Percentiles rank a stretch among this genome's conserved stretches.
These are phyloP conservation scores for Oryzias dopingdopingensis DNA, from an alignment of 2,797 vertebrate genomes.

Conservation along the genomic window DNA sequence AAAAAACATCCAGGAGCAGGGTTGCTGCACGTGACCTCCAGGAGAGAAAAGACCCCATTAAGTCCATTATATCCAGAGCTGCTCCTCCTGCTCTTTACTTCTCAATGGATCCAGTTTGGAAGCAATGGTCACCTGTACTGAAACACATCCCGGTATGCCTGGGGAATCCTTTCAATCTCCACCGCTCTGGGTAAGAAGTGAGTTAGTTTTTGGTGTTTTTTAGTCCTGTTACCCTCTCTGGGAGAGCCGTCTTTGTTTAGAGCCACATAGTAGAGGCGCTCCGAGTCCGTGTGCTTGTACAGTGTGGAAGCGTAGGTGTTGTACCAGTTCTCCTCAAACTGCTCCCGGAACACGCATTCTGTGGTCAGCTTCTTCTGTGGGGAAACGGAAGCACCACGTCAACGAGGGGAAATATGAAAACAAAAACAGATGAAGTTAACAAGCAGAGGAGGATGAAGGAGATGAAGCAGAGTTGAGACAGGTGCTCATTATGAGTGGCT, in stretches of 20 bases:
- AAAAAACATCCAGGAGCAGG: constrained; percentile 61
- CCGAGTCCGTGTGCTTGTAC: constrained; percentile 93
- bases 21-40: constrained; percentile 65
- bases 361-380: constrained; percentile 93
- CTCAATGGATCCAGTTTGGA: constrained; percentile 21
- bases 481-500: constrained; percentile 60
- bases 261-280: constrained; percentile 94
- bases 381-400: constrained; percentile 42
- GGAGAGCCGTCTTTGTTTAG: constrained; percentile 98
- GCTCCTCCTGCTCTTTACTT: constrained; percentile 1
- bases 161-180: constrained; percentile 93
- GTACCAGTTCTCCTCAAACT: constrained; percentile 99
- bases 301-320: constrained; percentile 97
- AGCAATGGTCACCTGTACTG: constrained; percentile 90
- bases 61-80: constrained; percentile 45
- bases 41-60: constrained; percentile 50
- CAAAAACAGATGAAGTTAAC: background rate
- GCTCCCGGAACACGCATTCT: constrained; percentile 97
- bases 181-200: constrained; percentile 95
- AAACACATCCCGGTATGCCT: constrained; percentile 91
- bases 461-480: constrained; percentile 48
- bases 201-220: constrained; percentile 97
- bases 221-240: constrained; percentile 95
- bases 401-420: constrained; percentile 2
- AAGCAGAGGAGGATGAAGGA: constrained; percentile 5